These are phyloP conservation scores for rat (Rattus norvegicus) DNA, from an alignment of 2,113 vertebrate genomes.

Conservation along the genomic window GRCr8 NC_086034.1:33716501-33717000, in stretches of 20 bases:
- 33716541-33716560: constrained; percentile 26
- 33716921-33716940: not conserved
- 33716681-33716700: not conserved
- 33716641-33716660: constrained; percentile 15
- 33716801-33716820: not conserved
- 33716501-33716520: constrained; percentile 78
- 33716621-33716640: not conserved
- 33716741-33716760: not conserved
- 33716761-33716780: not conserved
- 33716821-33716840: not conserved
- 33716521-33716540: constrained; percentile 69
- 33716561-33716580: constrained; percentile 59
- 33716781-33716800: not conserved
- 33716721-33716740: not conserved
- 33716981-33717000: not conserved
- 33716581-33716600: constrained; percentile 52
- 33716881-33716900: not conserved
- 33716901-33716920: not conserved
- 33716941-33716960: not conserved
- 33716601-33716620: constrained; percentile 2
- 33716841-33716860: not conserved
- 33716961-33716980: not conserved
- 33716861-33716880: not conserved
- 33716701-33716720: not conserved
- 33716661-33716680: rapidly evolving